phyloP scores from a whole-genome alignment of 2,113 vertebrate genomes.

The Scophthalmus maximus region DNA sequence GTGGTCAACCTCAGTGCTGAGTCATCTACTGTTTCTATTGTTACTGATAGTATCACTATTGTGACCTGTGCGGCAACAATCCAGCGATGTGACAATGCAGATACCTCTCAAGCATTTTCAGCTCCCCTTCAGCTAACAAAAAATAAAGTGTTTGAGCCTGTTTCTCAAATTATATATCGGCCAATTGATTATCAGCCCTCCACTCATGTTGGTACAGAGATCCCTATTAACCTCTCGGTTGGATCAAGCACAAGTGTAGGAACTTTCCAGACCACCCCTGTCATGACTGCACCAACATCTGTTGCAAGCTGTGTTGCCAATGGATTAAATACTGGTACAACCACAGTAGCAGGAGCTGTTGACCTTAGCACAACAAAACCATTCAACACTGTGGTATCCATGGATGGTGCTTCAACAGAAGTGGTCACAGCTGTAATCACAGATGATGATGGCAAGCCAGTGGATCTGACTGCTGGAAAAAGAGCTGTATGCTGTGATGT shows the following conservation, averaged over 20 bases:
- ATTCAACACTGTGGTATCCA: slow-evolving; percentile 89
- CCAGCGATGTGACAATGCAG: slow-evolving; percentile 76
- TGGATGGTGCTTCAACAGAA: slow-evolving; percentile 86
- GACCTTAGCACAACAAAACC: slow-evolving; percentile 95
- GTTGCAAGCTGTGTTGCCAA: slow-evolving; percentile 68
- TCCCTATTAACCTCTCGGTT: slow-evolving; percentile 93
- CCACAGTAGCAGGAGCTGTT: slow-evolving; percentile 88
- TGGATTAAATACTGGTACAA: slow-evolving; percentile 84
- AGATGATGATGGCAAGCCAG: slow-evolving; percentile 95
- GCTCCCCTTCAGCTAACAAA: slow-evolving; percentile 91
- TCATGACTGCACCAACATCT: slow-evolving; percentile 83
- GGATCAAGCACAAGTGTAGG: slow-evolving; percentile 80
- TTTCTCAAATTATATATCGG: slow-evolving; percentile 83
- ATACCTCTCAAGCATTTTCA: slow-evolving; percentile 80
- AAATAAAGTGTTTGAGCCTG: slow-evolving; percentile 87
- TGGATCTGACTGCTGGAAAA: slow-evolving; percentile 94
- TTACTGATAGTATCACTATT: slow-evolving; percentile 85
- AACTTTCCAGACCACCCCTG: slow-evolving; percentile 81
- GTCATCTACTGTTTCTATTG: slow-evolving; percentile 83
- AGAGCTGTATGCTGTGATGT: slow-evolving; percentile 95
- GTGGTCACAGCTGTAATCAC: slow-evolving; percentile 88
- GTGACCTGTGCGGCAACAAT: slow-evolving; percentile 87
- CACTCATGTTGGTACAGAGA: slow-evolving; percentile 82
- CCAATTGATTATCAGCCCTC: slow-evolving; percentile 80
- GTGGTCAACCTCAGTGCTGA: slow-evolving; percentile 93